Evolutionary conservation across 2,797 vertebrate genomes (phyloP).

Genomic region (Hemibagrus guttatus): DNA sequence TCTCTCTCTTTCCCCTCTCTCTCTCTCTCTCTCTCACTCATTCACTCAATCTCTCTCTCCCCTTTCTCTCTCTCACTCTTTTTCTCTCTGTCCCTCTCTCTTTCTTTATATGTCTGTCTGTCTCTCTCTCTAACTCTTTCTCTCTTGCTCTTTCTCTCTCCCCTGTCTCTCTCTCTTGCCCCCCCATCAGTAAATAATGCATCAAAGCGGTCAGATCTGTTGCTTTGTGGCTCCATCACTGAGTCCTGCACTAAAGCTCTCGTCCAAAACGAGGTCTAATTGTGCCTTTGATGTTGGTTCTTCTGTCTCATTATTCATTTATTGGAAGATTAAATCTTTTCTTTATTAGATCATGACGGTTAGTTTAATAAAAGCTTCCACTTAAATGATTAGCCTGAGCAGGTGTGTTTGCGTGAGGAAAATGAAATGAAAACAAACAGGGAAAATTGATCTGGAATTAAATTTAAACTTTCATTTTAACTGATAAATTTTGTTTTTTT

Average conservation of each 20-base stretch:
- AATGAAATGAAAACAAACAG: too few species aligned
- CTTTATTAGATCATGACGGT: not conserved
- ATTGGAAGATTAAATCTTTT: not conserved
- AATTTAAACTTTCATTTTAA: not conserved
- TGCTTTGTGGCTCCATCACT: not conserved
- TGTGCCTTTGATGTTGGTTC: not conserved
- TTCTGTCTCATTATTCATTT: too few species aligned
- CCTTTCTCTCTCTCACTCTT: too few species aligned
- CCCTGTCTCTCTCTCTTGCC: too few species aligned
- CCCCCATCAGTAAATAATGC: slow-evolving; percentile 7
- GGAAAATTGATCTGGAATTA: not conserved
- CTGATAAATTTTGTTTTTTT: not conserved
- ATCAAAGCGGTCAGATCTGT: slow-evolving; percentile 5
- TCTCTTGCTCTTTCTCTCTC: too few species aligned
- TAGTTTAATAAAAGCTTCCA: not conserved
- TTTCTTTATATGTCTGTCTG: too few species aligned
- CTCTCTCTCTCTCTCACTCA: too few species aligned
- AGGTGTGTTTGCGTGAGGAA: not conserved
- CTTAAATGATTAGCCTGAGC: not conserved
- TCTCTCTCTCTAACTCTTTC: too few species aligned
- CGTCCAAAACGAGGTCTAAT: not conserved
- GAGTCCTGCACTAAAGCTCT: not conserved
- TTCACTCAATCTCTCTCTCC: too few species aligned
- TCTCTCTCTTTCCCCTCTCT: too few species aligned
- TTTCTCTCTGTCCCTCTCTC: too few species aligned